These are phyloP conservation scores for Mionectes macconnelli DNA, from an alignment of 2,113 vertebrate genomes.

Conservation along the genomic window DNA sequence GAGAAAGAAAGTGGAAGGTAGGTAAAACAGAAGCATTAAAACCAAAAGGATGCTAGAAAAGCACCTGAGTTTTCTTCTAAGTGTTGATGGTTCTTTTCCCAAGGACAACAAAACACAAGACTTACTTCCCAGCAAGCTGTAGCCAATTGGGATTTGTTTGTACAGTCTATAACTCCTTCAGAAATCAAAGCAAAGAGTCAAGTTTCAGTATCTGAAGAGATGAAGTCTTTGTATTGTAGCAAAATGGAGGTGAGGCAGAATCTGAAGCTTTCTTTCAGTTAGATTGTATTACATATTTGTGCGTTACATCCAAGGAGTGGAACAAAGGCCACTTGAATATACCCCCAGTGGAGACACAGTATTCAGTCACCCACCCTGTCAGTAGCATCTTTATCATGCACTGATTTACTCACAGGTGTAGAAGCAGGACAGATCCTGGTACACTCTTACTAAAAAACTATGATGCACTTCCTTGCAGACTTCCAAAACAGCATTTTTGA, in stretches of 20 bases:
- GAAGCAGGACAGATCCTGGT: not conserved
- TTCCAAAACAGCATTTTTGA: not conserved
- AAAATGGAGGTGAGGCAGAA: not conserved
- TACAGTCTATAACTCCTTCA: not conserved
- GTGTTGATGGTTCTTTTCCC: not conserved
- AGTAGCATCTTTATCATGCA: not conserved
- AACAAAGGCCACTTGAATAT: constrained; percentile 3
- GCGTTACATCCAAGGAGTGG: not conserved
- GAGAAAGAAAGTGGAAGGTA: not conserved
- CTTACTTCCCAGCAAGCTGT: not conserved
- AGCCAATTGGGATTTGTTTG: constrained; percentile 5
- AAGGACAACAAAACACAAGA: not conserved
- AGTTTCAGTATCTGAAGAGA: not conserved
- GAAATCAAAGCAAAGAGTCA: not conserved
- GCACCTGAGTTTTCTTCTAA: not conserved
- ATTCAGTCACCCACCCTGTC: not conserved
- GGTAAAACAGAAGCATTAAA: not conserved
- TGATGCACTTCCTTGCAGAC: not conserved
- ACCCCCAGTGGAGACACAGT: not conserved
- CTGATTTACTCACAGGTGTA: not conserved
- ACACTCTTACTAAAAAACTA: constrained; percentile 21
- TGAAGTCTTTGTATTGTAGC: not conserved
- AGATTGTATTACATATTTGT: not conserved
- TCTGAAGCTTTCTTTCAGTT: not conserved
- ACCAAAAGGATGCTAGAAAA: not conserved